These are phyloP conservation scores for Diglossa cyanea DNA, from an alignment of 2,797 vertebrate genomes.

Conservation along the genomic window DNA sequence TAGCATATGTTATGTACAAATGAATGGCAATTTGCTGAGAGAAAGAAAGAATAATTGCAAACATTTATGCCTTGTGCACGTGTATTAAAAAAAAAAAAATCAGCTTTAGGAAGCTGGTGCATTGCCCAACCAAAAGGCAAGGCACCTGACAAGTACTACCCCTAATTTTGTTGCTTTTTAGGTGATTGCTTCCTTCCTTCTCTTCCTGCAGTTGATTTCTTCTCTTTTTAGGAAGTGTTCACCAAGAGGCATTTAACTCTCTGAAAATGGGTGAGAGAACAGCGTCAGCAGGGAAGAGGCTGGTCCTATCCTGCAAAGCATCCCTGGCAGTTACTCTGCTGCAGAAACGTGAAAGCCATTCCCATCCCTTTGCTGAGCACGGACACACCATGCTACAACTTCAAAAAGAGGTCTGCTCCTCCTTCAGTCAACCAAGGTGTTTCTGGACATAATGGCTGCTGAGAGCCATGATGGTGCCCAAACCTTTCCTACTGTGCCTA, in stretches of 20 bases:
- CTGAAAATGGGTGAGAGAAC: constrained; percentile 17
- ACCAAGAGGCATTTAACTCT: constrained; percentile 39
- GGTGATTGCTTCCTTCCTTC: constrained; percentile 66
- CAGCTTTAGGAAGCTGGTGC: constrained; percentile 9
- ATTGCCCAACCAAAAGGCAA: constrained; percentile 13
- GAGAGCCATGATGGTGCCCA: neutral
- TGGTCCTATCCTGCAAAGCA: neutral
- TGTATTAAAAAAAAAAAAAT: neutral
- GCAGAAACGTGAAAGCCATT: neutral
- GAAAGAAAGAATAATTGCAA: constrained; percentile 60
- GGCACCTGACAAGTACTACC: constrained; percentile 44
- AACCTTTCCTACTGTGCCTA: neutral
- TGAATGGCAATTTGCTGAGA: constrained; percentile 47
- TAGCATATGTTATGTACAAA: constrained; percentile 47
- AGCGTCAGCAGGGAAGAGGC: neutral
- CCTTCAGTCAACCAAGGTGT: neutral
- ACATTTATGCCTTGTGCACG: constrained; percentile 26
- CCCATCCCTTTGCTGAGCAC: neutral
- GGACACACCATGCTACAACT: neutral
- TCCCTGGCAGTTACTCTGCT: neutral
- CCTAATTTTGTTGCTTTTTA: constrained; percentile 52
- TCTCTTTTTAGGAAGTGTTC: constrained; percentile 41
- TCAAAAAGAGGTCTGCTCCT: neutral
- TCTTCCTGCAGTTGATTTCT: constrained; percentile 53
- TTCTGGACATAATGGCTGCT: neutral